Evolutionary conservation across 2,888 invertebrate species (phyloP).

Genomic region (Gryllus longicercus): DNA sequence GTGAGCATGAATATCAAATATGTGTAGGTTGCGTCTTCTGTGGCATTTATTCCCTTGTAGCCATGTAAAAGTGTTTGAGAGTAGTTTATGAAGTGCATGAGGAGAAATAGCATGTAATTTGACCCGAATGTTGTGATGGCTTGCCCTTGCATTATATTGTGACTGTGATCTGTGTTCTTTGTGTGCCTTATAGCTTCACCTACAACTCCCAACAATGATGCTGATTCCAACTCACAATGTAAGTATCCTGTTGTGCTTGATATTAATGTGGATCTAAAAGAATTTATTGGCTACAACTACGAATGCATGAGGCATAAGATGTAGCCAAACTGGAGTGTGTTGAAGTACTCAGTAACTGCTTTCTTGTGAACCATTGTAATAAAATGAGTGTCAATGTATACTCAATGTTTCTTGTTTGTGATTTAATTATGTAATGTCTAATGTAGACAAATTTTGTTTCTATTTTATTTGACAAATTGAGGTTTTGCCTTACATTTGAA

Average conservation of each 20-base stretch:
- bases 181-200: slow-evolving; percentile 47
- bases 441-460: too few relatives aligned
- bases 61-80: too few relatives aligned
- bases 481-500: not conserved
- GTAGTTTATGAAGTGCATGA: not conserved
- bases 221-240: slow-evolving; percentile 51
- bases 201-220: slow-evolving; percentile 53
- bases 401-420: too few relatives aligned
- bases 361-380: too few relatives aligned
- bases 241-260: slow-evolving; percentile 46
- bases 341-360: too few relatives aligned
- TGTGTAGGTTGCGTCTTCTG: too few relatives aligned
- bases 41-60: too few relatives aligned
- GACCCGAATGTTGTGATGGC: slow-evolving; percentile 6
- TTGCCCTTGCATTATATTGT: slow-evolving; percentile 29
- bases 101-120: not conserved
- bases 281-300: not conserved
- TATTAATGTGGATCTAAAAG: not conserved
- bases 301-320: not conserved
- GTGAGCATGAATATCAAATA: too few relatives aligned
- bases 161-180: slow-evolving; percentile 32
- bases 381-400: too few relatives aligned
- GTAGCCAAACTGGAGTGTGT: too few relatives aligned
- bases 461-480: not conserved
- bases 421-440: too few relatives aligned